phyloP scores from a whole-genome alignment of 2,113 vertebrate species.

The Phasianus colchicus region DNA sequence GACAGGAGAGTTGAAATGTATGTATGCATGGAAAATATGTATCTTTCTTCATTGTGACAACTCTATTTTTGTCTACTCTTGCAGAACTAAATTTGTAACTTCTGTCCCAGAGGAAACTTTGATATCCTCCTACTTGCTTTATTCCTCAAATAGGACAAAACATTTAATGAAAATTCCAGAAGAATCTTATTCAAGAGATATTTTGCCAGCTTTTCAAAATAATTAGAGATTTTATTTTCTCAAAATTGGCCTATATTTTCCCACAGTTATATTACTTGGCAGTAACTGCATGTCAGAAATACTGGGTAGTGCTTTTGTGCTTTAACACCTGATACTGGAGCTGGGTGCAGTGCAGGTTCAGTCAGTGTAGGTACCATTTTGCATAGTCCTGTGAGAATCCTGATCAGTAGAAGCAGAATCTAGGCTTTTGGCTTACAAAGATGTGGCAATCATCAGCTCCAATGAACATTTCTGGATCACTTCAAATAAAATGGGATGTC shows the following conservation, averaged over 20 bases:
- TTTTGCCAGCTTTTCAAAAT: background rate
- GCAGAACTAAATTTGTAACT: slow-evolving; percentile 37
- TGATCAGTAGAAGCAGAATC: background rate
- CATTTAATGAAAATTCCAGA: slow-evolving; percentile 33
- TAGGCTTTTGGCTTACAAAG: background rate
- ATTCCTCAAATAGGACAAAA: background rate
- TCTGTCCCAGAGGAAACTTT: slow-evolving; percentile 25
- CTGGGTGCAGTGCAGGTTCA: background rate
- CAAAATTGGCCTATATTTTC: background rate
- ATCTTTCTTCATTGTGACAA: background rate
- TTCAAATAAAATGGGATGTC: background rate
- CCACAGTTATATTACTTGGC: background rate
- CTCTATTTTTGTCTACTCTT: slow-evolving; percentile 10
- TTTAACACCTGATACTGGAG: background rate
- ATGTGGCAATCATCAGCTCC: rapidly evolving
- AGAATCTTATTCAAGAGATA: background rate
- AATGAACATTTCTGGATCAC: background rate
- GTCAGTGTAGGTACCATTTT: background rate
- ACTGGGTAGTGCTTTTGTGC: background rate
- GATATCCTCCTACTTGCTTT: background rate
- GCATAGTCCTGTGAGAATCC: background rate
- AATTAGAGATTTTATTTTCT: background rate
- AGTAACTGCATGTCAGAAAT: rapidly evolving
- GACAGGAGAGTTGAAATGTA: background rate
- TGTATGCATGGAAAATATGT: background rate